Base-by-base conservation (phyloP, 2,888 invertebrate genomes). In the Andrena praecox region DNA sequence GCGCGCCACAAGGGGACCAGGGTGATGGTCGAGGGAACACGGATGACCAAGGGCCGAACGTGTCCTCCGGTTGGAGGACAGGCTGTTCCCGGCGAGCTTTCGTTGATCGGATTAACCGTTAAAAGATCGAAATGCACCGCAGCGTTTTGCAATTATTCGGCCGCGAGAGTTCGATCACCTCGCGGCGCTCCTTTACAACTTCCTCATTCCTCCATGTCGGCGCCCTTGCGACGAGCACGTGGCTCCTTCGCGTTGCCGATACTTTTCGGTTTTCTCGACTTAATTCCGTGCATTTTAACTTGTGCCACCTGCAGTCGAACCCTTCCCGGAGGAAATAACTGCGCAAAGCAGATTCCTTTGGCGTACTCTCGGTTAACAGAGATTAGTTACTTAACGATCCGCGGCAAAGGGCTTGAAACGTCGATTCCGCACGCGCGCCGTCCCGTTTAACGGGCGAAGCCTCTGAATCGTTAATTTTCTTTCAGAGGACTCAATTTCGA, bases 401-500 rank as follows among this genome's bases (percentile, higher is more conserved):
- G 24, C 4, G 27, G 24, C 31, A 68, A 31, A 20, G 6, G 67
- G 31, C 24, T n/a, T 70, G 16, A 48, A 62, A 56, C 33, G 20
- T 42, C 24, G 31, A 35, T 10, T 16, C 35, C 8, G 12, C 29
- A 63, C 8, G 12, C 27, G 20, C 27, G n/a, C 48, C 29, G 29
- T 3, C 16, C 4, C 72, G 60, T 69, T 62, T 66, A 69, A 73
- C 80, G 60, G 24, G 2, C 35, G 66, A 48, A 62, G 27, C 77
- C 42, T 10, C 16, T 20, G 76, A 72, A 52, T 64, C 84, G 80
- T 84, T 84, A 85, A 84, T 80, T 80, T 77, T 80, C 77, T 73
- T 84, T 80, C 73, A 52, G 54, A 67, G 50, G 54, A 70, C 80
- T 80, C 84, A 52, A 84, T 84, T 79, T 79, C 83, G 77, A 82